phyloP scores from a whole-genome alignment of 2,888 invertebrate species.

The Caenorhabditis sp. region DNA sequence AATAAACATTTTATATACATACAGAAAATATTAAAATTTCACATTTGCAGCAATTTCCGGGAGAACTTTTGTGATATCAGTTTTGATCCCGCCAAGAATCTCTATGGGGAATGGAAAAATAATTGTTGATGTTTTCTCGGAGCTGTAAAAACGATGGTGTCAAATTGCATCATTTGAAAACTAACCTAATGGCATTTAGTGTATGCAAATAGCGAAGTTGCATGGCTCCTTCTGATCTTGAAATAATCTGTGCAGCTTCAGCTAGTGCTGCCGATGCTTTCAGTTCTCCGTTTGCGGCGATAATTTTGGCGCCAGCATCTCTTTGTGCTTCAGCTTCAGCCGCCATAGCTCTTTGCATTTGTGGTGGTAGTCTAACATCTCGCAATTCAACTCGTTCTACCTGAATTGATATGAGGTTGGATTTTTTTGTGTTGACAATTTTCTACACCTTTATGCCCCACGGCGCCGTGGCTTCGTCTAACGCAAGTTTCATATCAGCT shows the following conservation, averaged over 20 bases:
- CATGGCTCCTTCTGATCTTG: constrained; percentile 88
- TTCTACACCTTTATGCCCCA: constrained; percentile 74
- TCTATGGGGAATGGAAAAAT: constrained; percentile 55
- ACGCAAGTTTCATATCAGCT: constrained; percentile 63
- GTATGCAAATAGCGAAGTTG: constrained; percentile 93
- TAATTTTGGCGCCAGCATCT: constrained; percentile 78
- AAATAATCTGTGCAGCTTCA: constrained; percentile 92
- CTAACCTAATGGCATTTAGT: constrained; percentile 82
- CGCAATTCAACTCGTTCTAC: constrained; percentile 49
- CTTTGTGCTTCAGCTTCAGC: constrained; percentile 91
- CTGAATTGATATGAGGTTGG: neutral
- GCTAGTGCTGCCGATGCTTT: constrained; percentile 86
- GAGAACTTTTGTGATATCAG: neutral
- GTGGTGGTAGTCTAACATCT: constrained; percentile 87
- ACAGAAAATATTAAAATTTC: neutral
- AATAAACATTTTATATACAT: too few relatives aligned
- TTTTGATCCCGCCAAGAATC: constrained; percentile 35
- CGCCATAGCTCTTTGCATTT: constrained; percentile 91
- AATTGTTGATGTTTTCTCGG: constrained; percentile 49
- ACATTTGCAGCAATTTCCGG: neutral
- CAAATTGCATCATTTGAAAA: neutral
- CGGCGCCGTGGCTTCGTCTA: constrained; percentile 73
- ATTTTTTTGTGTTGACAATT: neutral
- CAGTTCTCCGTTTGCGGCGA: constrained; percentile 90
- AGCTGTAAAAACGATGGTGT: constrained; percentile 42